Evolutionary conservation across 2,797 vertebrate species (phyloP), one percentile per base, ranked within the genome.

Genomic region (Manis pentadactyla): DNA sequence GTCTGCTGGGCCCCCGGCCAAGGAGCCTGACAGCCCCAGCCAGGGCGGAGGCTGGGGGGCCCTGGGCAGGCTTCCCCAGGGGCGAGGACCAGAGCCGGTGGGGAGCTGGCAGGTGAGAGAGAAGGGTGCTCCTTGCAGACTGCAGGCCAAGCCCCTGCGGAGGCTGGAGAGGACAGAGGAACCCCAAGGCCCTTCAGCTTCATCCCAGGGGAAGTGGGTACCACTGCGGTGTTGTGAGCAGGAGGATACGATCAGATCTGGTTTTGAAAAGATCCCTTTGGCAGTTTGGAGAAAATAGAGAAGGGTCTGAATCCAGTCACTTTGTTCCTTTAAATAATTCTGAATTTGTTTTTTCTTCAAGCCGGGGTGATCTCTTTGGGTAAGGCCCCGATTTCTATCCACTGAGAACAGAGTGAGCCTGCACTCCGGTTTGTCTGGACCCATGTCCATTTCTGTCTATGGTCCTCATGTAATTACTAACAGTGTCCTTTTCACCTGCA

Each of bases 341-440:
- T 5, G n/a, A 46, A 49, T 75, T 92, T 23, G 18, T n/a, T 34
- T 63, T 73, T 37, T 31, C 81, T 34, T 61, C 69, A 55, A 25
- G 34, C n/a, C 25, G 13, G 51, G 63, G 57, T 49, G 93, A 42
- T 25, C 75, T 1, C 10, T 17, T 4, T 23, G 78, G 34, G 57
- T 8, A 21, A 21, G 17, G n/a, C 55, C n/a, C 2, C 0, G 0
- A 25, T 37, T 51, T 63, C 68, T 21, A 4, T 25, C 14, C 5
- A 15, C 27, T 18, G 61, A 31, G 53, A 19, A 39, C 4, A 39
- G 31, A 4, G 12, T 7, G 61, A 34, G n/a, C 4, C 29, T 4
- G 39, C n/a, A 1, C 3, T 46, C 34, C 10, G 0, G 14, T 31
- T 21, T 55, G 55, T 46, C 51, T 23, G 18, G 29, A 53, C 15